Evolutionary conservation across 2,113 vertebrate genomes (phyloP), one percentile per base, ranked within the genome.

Genomic region (Neolamprologus longior): DNA sequence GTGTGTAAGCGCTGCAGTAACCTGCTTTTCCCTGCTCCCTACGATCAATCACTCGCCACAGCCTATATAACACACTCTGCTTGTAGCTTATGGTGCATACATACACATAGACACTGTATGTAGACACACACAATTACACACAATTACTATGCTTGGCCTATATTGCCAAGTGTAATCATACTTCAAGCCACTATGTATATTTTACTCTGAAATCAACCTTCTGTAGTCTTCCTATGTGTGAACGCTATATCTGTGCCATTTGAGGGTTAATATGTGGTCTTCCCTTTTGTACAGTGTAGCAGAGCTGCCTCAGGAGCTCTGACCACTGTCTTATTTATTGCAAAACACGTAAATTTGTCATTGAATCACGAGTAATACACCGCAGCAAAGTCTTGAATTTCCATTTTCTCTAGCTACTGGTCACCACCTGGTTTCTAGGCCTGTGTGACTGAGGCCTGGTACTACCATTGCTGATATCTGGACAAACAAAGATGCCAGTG

Each of bases 11-110:
- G 93, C 93, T 96, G 96, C 95, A 95, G 94, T 96, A 96, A 95
- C 95, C 94, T 96, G 95, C 92, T 95, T 95, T 95, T 93, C 92
- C 91, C 88, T 88, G 94, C 91, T 95, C 91, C 87, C 89, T 92
- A 90, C 93, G 92, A 95, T 95, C 94, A 95, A 93, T 95, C 94
- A 95, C 91, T 91, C 90, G 86, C 89, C 88, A 88, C 82, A 91
- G 90, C 92, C 93, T 90, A 91, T 89, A 86, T 88, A 89, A 92
- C 89, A 93, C 88, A 91, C 88, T 84, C 85, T 82, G 83, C 89
- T 82, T 81, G 61, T 86, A 86, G 81, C 86, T 82, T 82, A 53
- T 85, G 66, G 66, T 80, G 86, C 82, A 83, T 82, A 87, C 53
- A 87, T 17, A 83, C 66, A 37, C 66, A 80, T 31, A 82, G 55